Base-by-base conservation (phyloP, 2,113 vertebrate species). In the Solenodon paradoxus region DNA sequence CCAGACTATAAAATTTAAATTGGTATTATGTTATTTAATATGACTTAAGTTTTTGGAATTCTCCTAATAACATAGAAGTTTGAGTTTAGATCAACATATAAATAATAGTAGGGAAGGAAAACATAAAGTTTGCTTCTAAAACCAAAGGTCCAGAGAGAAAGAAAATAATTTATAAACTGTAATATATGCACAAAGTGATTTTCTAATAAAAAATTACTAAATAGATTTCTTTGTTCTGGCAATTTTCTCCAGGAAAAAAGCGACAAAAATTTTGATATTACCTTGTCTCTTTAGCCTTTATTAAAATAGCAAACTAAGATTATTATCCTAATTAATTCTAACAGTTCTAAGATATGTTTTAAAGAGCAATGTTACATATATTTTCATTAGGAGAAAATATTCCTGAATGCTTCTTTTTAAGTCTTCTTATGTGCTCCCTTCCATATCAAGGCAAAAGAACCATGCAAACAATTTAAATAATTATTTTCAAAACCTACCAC, bases 11-110 rank as follows among this genome's bases (percentile, higher is more conserved):
- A 57, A 72, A 53, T 87, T 83, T 49, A 59, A 85, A 61, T 81
- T 91, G 35, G 32, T 63, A 55, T 22, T 19, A 75, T 63, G 68
- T 63, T 35, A 80, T 9, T 72, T 83, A 88, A 53, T 57, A 83
- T 63, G 22, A 74, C 78, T 63, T 74, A 91, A 57, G 24, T 66
- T 92, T 86, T 71, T 90, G 6, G 95, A 90, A 69, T 53, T 84
- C 53, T 17, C 26, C 3, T 57, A 88, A 47, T 49, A 38, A 64
- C 32, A 8, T 7, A 71, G 28, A 92, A 66, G 57, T 64, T 16
- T 87, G 40, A 59, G 0, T 12, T 64, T 13, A 59, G 10, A 59
- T 69, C 32, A 57, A 45, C 38, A 55, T n/a, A 12, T 49, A 96
- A 79, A 15, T 42, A 5, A 92, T 0, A 17, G 20, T 13, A 75